Base-by-base conservation (phyloP, 2,888 invertebrate genomes). In the Byasa hedistus region DNA sequence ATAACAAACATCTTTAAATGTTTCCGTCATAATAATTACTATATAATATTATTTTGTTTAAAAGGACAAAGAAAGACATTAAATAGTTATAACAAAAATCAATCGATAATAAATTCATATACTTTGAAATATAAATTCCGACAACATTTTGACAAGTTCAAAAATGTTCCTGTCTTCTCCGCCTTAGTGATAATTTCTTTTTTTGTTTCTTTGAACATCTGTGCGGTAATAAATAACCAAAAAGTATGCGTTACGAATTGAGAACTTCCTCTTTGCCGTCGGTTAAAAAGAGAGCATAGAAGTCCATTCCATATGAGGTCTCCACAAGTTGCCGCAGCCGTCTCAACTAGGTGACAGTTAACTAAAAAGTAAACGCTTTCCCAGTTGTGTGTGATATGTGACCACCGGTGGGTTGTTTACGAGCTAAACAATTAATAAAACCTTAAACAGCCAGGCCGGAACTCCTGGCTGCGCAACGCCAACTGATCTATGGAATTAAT, bases 401-500 rank as follows among this genome's bases (percentile, higher is more conserved):
- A 44, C 27, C 48, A 32, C 58, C 21, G 27, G 32, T 52, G 32
- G 12, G 68, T 62, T 65, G 64, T 69, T 70, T 70, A 69, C 67
- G 67, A 66, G 66, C 61, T 66, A 64, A 66, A 74, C 76, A 76
- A 77, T 77, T 76, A 78, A 81, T 81, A 81, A 81, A 77, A 73
- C 79, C 77, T 70, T 80, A 78, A 21, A 70, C 48, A 23, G 70
- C 69, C 55, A 64, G 57, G 56, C 36, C 72, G 75, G 73, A 55
- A 66, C 66, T 75, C 72, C 73, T 72, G 65, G 71, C 64, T 61
- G 66, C 67, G 68, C 69, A 66, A 68, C 72, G 71, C 71, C 77
- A 80, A 63, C 81, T 79, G 75, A 77, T 75, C 73, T 71, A 69
- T 79, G 73, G 80, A 77, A 81, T 80, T 80, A 79, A 80, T 81